A percentile compares a stretch with the other conserved stretches of the same genome.
These are phyloP conservation scores for Phylloscopus trochilus DNA, from an alignment of 2,113 vertebrate genomes.

Conservation along the genomic window DNA sequence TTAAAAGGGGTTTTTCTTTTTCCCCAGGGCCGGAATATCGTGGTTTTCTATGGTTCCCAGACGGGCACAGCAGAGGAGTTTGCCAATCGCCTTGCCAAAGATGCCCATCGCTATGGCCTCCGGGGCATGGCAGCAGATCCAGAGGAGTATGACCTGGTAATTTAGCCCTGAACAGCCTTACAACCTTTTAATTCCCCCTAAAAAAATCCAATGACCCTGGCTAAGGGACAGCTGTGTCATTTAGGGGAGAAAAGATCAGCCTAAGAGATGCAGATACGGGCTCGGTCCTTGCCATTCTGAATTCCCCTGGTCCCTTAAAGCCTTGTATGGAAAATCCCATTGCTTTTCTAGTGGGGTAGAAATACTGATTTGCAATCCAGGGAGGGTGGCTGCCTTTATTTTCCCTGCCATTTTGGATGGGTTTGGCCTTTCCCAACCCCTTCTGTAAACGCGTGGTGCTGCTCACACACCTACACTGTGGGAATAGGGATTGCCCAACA, in stretches of 20 bases:
- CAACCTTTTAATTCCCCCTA: neutral
- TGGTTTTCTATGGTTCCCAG: constrained; percentile 97
- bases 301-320: neutral
- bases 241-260: neutral
- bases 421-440: neutral
- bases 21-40: constrained; percentile 87
- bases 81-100: constrained; percentile 92
- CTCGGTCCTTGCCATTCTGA: neutral
- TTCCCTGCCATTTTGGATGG: neutral
- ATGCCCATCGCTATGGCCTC: constrained; percentile 94
- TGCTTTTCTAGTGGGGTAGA: neutral
- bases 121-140: constrained; percentile 94
- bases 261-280: neutral
- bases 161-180: neutral
- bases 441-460: neutral
- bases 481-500: neutral
- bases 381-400: neutral
- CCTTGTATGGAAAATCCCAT: neutral
- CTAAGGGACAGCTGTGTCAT: neutral
- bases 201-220: neutral
- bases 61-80: constrained; percentile 97
- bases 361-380: neutral
- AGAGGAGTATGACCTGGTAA: constrained; percentile 95
- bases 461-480: accelerated
- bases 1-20: neutral